Conservation (phyloP, 2,797 vertebrate genomes). For the Poecile montanus region DNA sequence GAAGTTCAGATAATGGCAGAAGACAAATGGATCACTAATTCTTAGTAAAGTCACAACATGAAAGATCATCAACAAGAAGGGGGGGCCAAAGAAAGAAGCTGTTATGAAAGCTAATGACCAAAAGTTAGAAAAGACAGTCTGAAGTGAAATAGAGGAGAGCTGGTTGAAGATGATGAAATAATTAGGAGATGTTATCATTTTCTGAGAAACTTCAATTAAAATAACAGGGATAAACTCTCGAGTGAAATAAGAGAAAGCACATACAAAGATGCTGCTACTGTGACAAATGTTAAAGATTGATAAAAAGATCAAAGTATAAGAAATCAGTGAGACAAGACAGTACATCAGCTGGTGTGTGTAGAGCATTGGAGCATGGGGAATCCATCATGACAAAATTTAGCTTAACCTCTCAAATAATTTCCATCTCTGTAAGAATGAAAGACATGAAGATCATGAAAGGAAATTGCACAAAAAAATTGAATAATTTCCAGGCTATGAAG, state of each 20-base stretch:
- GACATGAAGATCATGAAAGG: background rate
- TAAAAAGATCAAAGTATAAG: background rate
- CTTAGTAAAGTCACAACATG: background rate
- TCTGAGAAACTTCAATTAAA: background rate
- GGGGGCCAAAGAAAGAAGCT: background rate
- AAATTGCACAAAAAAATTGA: background rate
- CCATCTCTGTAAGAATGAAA: background rate
- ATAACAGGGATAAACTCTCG: background rate
- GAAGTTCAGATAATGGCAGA: background rate
- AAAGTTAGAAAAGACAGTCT: background rate
- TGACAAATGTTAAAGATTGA: background rate
- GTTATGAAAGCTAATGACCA: background rate
- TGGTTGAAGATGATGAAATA: background rate
- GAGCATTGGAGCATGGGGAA: rapidly evolving
- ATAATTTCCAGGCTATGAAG: background rate
- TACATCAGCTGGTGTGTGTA: background rate
- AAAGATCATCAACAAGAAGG: background rate
- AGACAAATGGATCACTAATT: background rate
- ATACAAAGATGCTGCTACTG: background rate
- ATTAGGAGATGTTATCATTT: background rate
- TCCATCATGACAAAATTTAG: background rate
- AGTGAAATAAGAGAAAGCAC: background rate
- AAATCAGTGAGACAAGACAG: background rate
- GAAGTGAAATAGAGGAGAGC: background rate
- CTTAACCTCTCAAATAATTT: background rate